phyloP scores from a whole-genome alignment of 2,797 vertebrate species.

The Lagorchestes hirsutus region DNA sequence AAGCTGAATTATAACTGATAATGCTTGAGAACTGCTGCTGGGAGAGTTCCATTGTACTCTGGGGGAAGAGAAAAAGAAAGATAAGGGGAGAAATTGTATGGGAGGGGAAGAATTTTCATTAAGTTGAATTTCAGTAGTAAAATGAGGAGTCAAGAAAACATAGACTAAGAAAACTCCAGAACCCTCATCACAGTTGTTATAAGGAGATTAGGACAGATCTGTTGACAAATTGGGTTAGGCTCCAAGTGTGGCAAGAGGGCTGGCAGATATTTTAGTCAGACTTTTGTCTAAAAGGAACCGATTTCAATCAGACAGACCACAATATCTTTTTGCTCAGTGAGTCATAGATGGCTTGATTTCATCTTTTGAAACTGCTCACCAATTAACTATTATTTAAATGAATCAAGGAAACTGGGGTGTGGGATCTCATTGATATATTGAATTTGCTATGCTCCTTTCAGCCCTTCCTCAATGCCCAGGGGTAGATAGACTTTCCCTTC shows the following conservation, averaged over 20 bases:
- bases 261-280: neutral
- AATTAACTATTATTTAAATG: conserved; percentile 75
- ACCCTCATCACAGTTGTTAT: conserved; percentile 6
- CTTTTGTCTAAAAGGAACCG: conserved; percentile 40
- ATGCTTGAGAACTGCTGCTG: neutral
- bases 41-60: neutral
- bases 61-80: neutral
- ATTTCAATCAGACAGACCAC: conserved; percentile 49
- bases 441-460: conserved; percentile 15
- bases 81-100: neutral
- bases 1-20: neutral
- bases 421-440: conserved; percentile 63
- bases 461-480: neutral
- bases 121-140: conserved; percentile 22
- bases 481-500: neutral
- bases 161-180: neutral
- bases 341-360: conserved; percentile 69
- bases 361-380: conserved; percentile 76
- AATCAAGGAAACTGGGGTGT: conserved; percentile 68
- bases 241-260: neutral
- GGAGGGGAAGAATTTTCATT: conserved; percentile 27
- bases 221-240: neutral
- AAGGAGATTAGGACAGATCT: neutral
- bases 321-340: conserved; percentile 53
- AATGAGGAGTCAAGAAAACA: conserved; percentile 43